These are phyloP conservation scores for Meloidogyne chitwoodi DNA, from an alignment of 1,140 invertebrate genomes.

Conservation along the genomic window DNA sequence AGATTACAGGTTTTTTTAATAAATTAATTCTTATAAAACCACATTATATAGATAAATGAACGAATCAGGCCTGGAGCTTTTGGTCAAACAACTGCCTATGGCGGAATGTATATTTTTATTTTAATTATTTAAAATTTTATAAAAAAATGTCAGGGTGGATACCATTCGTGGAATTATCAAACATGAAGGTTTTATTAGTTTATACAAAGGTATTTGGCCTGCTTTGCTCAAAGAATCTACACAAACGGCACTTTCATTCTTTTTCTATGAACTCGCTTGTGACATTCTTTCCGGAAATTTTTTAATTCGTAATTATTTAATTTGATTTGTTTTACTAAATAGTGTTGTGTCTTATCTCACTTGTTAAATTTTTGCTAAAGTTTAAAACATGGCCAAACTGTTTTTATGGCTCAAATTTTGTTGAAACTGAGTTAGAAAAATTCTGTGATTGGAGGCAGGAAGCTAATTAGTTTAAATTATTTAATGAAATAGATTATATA, in stretches of 20 bases:
- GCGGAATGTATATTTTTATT: neutral
- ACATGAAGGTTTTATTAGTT: constrained; percentile 22
- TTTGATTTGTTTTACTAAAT: neutral
- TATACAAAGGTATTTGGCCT: constrained; percentile 38
- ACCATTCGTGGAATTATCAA: neutral
- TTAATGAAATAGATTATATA: no score
- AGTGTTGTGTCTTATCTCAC: neutral
- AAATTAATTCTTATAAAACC: neutral
- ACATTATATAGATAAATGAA: neutral
- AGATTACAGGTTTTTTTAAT: constrained; percentile 19
- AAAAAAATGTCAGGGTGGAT: neutral
- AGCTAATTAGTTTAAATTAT: no score
- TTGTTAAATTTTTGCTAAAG: neutral
- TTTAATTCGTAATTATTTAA: neutral
- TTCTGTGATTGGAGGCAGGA: neutral
- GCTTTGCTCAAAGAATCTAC: constrained; percentile 32
- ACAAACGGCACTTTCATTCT: constrained; percentile 36
- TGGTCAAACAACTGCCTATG: constrained; percentile 11
- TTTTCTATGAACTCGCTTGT: constrained; percentile 36
- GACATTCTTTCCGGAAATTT: constrained; percentile 16
- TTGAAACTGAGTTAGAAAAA: no score
- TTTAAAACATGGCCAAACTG: no score
- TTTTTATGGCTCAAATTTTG: no score
- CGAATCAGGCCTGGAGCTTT: constrained; percentile 1
- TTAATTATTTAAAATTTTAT: constrained; percentile 13